Percentiles rank a stretch among this genome's conserved stretches.
Conservation (phyloP, 2,113 vertebrate species). For the Callipepla californica region DNA sequence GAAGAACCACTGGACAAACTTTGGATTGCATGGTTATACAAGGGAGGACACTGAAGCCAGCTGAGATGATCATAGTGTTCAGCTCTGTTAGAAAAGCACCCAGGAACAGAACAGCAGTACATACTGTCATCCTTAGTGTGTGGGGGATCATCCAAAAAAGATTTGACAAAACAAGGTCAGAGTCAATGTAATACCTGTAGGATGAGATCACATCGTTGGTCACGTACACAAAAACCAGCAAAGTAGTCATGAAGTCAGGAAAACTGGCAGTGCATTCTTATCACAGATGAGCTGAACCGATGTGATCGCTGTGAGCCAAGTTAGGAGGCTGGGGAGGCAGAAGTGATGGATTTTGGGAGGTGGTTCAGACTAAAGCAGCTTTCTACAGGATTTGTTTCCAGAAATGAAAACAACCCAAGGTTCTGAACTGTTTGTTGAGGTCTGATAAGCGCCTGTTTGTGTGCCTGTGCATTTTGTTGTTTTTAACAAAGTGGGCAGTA, state of each 20-base stretch:
- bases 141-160: not conserved
- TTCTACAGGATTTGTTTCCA: not conserved
- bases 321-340: not conserved
- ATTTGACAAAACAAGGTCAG: not conserved
- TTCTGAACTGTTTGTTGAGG: not conserved
- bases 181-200: not conserved
- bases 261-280: not conserved
- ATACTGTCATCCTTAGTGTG: not conserved
- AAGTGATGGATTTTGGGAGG: not conserved
- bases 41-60: not conserved
- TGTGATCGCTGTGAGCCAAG: not conserved
- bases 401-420: not conserved
- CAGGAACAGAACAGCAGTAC: not conserved
- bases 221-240: not conserved
- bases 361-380: not conserved
- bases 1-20: not conserved
- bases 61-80: not conserved
- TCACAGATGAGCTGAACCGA: not conserved
- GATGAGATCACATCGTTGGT: not conserved
- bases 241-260: not conserved
- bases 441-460: rapidly evolving
- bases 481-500: not conserved
- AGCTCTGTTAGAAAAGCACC: not conserved
- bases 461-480: not conserved
- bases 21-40: not conserved